Base-by-base conservation (phyloP, 2,888 invertebrate genomes). In the Autographa gamma region DNA sequence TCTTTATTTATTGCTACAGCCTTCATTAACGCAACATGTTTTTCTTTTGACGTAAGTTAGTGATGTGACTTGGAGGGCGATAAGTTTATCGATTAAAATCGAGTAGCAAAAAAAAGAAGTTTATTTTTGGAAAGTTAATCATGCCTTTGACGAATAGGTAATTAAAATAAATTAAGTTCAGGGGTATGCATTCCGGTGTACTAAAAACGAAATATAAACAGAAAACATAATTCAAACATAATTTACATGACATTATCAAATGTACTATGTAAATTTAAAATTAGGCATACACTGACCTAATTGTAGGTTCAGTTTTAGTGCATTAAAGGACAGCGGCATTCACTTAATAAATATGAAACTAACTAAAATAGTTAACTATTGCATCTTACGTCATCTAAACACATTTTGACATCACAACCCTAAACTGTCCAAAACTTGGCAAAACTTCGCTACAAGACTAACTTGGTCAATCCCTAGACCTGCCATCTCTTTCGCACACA, bases 401-500 rank as follows among this genome's bases (percentile, higher is more conserved):
- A 68, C 75, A 76, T 74, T 81, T 86, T 80, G 81, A 76, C 76
- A 82, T 83, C 82, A 73, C 78, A 79, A 74, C 85, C 84, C 85
- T 67, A 79, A 83, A 80, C 77, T 84, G 87, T 87, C 81, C 77
- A 66, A 73, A 81, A 88, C 78, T 81, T 86, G 74, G 77, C 76
- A 66, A 73, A 85, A 82, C 83, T 85, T 85, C 76, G 71, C 76
- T 65, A 81, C 75, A 82, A 81, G 69, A 73, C 72, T 78, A 85
- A 82, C 80, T 85, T 88, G 86, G 86, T 85, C 89, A 88, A 84
- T 85, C 87, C 82, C 80, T 82, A 85, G 41, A 69, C 41, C 34
- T 18, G 8, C 76, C 67, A n/a, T 87, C 88, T 70, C 79, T 75
- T 63, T 84, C 85, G 38, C n/a, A 69, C 81, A 60, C 60, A 59